Conservation (phyloP, 2,888 invertebrate species). For the Villa cingulata region DNA sequence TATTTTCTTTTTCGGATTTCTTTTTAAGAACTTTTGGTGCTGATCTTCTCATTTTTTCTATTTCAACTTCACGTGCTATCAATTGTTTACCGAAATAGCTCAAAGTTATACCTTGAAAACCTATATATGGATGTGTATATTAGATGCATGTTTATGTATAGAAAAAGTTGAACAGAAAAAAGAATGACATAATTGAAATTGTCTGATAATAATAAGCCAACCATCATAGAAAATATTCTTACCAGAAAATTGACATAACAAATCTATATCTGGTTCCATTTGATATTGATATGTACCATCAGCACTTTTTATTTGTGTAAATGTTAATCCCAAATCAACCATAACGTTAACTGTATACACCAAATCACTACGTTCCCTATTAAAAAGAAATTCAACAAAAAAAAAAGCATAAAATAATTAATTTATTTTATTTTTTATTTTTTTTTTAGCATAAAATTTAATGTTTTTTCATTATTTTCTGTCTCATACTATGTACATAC, state of each 20-base stretch:
- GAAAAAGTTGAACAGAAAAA: slow-evolving; percentile 7
- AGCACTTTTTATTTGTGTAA: slow-evolving; percentile 59
- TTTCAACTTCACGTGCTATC: slow-evolving; percentile 67
- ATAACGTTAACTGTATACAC: slow-evolving; percentile 61
- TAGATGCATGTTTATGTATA: too few species aligned
- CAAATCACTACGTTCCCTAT: slow-evolving; percentile 42
- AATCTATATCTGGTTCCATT: slow-evolving; percentile 68
- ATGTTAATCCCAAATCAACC: slow-evolving; percentile 79
- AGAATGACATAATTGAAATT: background rate
- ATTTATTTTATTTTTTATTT: background rate
- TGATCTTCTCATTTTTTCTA: slow-evolving; percentile 56
- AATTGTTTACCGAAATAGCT: slow-evolving; percentile 64
- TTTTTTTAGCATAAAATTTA: too few species aligned
- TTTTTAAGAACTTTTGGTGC: slow-evolving; percentile 23
- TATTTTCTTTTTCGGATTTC: slow-evolving; percentile 5
- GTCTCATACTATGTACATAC: slow-evolving; percentile 22
- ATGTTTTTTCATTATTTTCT: too few species aligned
- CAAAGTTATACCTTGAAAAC: slow-evolving; percentile 32
- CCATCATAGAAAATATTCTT: background rate
- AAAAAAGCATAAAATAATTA: background rate
- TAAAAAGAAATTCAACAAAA: slow-evolving; percentile 1
- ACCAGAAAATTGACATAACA: slow-evolving; percentile 34
- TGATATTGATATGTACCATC: slow-evolving; percentile 62
- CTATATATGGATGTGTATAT: too few species aligned
- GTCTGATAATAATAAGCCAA: background rate